phyloP scores from a whole-genome alignment of 2,797 vertebrate genomes.

The Psittacula derbiana region DNA sequence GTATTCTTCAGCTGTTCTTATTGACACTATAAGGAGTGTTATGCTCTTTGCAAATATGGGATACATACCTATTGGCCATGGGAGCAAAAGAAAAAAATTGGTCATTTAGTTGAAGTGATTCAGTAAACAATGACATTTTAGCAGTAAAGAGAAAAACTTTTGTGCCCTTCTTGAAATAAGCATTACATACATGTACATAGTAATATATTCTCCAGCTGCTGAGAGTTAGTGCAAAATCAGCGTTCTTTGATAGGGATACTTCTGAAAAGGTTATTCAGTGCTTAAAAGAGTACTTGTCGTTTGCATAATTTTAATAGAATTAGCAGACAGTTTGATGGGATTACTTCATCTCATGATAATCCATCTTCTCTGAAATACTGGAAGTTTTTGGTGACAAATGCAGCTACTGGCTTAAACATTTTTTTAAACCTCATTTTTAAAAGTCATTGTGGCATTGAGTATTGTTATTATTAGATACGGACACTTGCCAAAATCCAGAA shows the following conservation, averaged over 20 bases:
- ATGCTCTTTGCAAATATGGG: not conserved
- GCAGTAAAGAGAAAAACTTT: not conserved
- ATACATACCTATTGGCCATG: not conserved
- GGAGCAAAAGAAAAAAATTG: not conserved
- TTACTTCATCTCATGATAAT: constrained; percentile 52
- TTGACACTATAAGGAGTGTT: not conserved
- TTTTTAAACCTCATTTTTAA: constrained; percentile 28
- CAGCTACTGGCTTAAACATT: not conserved
- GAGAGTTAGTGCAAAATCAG: not conserved
- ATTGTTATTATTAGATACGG: constrained; percentile 23
- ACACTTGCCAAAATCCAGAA: not conserved
- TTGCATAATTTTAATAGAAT: constrained; percentile 61
- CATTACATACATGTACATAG: not conserved
- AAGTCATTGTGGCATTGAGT: constrained; percentile 38
- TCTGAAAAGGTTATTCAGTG: constrained; percentile 4
- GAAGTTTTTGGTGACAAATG: constrained; percentile 9
- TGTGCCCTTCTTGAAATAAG: not conserved
- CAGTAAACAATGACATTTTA: not conserved
- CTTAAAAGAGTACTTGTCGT: constrained; percentile 25
- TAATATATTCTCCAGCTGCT: not conserved
- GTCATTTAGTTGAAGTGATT: not conserved
- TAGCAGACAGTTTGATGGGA: constrained; percentile 59
- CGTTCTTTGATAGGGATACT: not conserved
- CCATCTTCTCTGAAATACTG: constrained; percentile 30
- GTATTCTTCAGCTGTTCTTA: not conserved